These are phyloP conservation scores for Sinocyclocheilus rhinocerous DNA, from an alignment of 2,113 vertebrate genomes.

Conservation along the genomic window DNA sequence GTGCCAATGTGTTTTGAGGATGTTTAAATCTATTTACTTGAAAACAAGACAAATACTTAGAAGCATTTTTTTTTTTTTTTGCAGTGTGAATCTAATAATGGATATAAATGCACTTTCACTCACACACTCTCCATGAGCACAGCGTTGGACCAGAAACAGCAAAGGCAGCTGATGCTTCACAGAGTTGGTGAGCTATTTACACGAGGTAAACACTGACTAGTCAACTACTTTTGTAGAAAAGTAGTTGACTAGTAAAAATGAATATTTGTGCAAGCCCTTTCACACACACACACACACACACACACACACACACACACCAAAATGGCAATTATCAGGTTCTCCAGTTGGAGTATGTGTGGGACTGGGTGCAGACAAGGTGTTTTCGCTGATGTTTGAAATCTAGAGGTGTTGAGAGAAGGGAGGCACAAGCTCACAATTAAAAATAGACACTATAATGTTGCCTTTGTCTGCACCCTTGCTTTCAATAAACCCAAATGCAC, in stretches of 20 bases:
- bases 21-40: neutral
- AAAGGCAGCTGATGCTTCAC: neutral
- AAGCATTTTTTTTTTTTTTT: neutral
- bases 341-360: neutral
- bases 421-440: constrained; percentile 35
- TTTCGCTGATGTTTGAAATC: constrained; percentile 44
- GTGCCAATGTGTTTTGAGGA: neutral
- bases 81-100: neutral
- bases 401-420: constrained; percentile 1
- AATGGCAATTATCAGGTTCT: neutral
- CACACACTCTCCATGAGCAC: neutral
- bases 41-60: neutral
- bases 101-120: neutral
- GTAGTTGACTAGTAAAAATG: neutral
- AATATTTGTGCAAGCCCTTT: neutral
- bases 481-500: constrained; percentile 3
- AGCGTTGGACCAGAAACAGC: neutral
- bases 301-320: neutral
- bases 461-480: neutral
- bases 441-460: constrained; percentile 22
- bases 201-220: neutral
- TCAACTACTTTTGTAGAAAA: neutral
- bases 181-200: neutral
- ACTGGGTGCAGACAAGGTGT: constrained; percentile 13
- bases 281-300: neutral